A percentile compares a stretch with the other conserved stretches of the same genome.
Conservation (phyloP, 1,140 invertebrate species). For the Drosophila rhopaloa region DNA sequence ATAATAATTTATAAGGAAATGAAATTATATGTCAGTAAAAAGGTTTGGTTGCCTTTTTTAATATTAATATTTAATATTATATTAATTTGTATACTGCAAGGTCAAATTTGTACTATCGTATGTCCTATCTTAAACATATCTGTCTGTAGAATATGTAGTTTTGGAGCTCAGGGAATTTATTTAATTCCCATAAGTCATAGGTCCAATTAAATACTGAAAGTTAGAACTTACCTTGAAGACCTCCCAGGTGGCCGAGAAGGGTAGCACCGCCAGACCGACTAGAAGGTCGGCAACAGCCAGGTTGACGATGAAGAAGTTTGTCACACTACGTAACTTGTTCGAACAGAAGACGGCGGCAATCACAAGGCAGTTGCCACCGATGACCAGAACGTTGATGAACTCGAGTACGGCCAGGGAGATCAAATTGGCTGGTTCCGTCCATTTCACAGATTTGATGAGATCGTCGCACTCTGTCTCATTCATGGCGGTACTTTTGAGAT, state of each 20-base stretch:
- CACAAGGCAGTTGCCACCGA: slow-evolving; percentile 95
- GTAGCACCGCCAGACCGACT: slow-evolving; percentile 95
- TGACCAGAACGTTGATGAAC: slow-evolving; percentile 93
- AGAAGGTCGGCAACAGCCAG: slow-evolving; percentile 96
- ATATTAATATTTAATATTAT: no score
- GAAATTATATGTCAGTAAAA: no score
- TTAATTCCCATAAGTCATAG: no score
- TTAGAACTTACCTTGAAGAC: slow-evolving; percentile 90
- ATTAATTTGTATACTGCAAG: no score
- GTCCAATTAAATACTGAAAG: slow-evolving; percentile 63
- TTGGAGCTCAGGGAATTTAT: no score
- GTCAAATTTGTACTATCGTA: no score
- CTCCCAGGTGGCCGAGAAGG: slow-evolving; percentile 95
- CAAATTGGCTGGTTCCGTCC: slow-evolving; percentile 90
- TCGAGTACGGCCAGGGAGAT: slow-evolving; percentile 91
- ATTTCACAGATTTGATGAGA: slow-evolving; percentile 90
- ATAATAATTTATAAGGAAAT: no score
- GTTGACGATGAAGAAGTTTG: slow-evolving; percentile 97
- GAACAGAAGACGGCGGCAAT: slow-evolving; percentile 95
- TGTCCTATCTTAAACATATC: no score
- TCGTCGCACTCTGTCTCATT: slow-evolving; percentile 91
- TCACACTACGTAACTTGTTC: slow-evolving; percentile 95
- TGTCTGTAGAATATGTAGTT: no score
- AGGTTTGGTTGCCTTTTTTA: no score
- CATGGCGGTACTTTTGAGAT: slow-evolving; percentile 85